These are phyloP conservation scores for Chlorospingus semifuscus DNA, from an alignment of 2,797 vertebrate species.

Conservation along the genomic window DNA sequence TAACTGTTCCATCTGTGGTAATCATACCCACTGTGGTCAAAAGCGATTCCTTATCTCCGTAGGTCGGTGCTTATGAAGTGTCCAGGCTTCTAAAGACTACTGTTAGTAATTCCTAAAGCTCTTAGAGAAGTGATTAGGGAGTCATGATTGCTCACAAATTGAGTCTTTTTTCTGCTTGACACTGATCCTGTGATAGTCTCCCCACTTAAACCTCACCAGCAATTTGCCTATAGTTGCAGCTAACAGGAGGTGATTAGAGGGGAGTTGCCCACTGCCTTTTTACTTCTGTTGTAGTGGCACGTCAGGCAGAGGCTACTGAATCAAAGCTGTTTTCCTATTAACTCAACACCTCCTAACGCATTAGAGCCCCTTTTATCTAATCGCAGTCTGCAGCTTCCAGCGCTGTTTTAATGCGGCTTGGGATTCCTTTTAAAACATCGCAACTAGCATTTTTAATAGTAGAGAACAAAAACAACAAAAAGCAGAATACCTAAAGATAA, in stretches of 20 bases:
- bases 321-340: conserved; percentile 74
- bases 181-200: conserved; percentile 79
- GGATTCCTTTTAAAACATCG: conserved; percentile 13
- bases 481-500: not conserved
- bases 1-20: not conserved
- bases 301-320: conserved; percentile 60
- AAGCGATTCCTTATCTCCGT: not conserved
- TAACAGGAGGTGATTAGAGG: conserved; percentile 78
- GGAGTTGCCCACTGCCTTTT: conserved; percentile 70
- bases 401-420: conserved; percentile 8
- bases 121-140: conserved; percentile 75
- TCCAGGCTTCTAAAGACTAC: conserved; percentile 20
- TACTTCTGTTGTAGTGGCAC: conserved; percentile 60
- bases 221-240: conserved; percentile 80
- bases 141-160: conserved; percentile 76
- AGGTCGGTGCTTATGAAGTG: not conserved
- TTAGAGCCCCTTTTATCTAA: conserved; percentile 67
- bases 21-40: not conserved
- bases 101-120: conserved; percentile 63
- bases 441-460: not conserved
- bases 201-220: conserved; percentile 77
- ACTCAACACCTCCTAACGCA: conserved; percentile 67
- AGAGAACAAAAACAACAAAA: not conserved
- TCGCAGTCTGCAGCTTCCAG: conserved; percentile 47
- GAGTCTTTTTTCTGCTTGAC: conserved; percentile 79